Percentiles rank a stretch among this genome's conserved stretches.
Conservation (phyloP, 2,113 vertebrate species). For the Paraplagusia blochii region DNA sequence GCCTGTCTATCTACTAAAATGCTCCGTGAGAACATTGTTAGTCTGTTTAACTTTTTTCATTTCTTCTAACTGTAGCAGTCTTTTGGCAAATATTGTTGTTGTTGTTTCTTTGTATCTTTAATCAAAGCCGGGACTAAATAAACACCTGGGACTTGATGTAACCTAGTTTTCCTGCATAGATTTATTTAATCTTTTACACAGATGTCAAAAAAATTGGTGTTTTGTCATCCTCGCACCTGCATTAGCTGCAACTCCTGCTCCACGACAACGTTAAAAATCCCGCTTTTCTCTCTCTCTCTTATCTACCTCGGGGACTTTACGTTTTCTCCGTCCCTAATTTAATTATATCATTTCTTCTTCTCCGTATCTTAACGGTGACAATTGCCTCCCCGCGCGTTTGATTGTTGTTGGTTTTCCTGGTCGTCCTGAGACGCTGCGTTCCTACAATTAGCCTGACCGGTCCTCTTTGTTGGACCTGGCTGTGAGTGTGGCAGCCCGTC, state of each 20-base stretch:
- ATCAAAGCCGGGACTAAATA: too few species aligned
- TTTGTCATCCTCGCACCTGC: conserved; percentile 25
- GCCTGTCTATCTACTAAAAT: too few species aligned
- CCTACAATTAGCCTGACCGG: conserved; percentile 10
- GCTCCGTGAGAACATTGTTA: too few species aligned
- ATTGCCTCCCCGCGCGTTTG: conserved; percentile 12
- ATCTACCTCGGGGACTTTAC: neutral
- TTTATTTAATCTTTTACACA: too few species aligned
- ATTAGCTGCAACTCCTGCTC: conserved; percentile 14
- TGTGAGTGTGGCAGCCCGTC: conserved; percentile 38
- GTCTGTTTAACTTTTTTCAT: too few species aligned
- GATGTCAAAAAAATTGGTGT: too few species aligned
- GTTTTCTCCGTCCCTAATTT: conserved; percentile 1
- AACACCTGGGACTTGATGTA: too few species aligned
- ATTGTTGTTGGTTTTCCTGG: neutral
- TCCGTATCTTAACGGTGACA: conserved; percentile 16
- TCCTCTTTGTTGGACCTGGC: conserved; percentile 54
- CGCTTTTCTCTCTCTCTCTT: conserved; percentile 18
- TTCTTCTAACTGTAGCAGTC: too few species aligned
- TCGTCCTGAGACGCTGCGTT: neutral
- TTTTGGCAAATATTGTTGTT: too few species aligned
- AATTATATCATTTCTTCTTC: conserved; percentile 22
- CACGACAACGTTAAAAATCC: neutral
- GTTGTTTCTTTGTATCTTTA: too few species aligned
- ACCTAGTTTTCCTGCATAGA: too few species aligned